Percentiles rank a stretch among this genome's conserved stretches.
Conservation (phyloP, 2,888 invertebrate genomes). For the Xanthorhoe designata region DNA sequence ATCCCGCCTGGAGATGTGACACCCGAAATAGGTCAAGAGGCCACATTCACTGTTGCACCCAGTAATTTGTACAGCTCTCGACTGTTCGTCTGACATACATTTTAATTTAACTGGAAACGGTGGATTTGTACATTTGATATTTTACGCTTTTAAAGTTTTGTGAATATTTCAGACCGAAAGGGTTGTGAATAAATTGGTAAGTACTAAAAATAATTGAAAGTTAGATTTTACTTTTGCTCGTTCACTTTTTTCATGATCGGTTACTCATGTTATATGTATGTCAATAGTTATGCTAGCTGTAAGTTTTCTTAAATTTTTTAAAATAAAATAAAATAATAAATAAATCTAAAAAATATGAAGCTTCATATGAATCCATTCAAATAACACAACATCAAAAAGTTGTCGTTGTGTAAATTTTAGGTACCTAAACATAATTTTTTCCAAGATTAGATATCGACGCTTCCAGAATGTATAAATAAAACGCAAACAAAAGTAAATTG, state of each 20-base stretch:
- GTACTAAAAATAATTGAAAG: not conserved
- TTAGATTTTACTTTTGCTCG: slow-evolving; percentile 2
- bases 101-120: slow-evolving; percentile 28
- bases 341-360: not conserved
- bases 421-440: not conserved
- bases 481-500: slow-evolving; percentile 33
- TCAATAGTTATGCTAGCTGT: too few species aligned
- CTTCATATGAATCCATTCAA: not conserved
- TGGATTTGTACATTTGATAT: slow-evolving; percentile 38
- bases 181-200: not conserved
- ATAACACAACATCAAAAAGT: not conserved
- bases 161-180: slow-evolving; percentile 9
- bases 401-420: not conserved
- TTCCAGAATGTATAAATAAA: not conserved
- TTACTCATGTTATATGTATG: too few species aligned
- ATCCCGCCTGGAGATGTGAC: slow-evolving; percentile 52
- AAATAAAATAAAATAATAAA: too few species aligned
- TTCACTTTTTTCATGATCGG: not conserved
- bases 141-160: slow-evolving; percentile 18
- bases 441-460: not conserved
- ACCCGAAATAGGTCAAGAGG: slow-evolving; percentile 71
- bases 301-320: too few species aligned
- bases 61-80: slow-evolving; percentile 60
- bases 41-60: slow-evolving; percentile 57
- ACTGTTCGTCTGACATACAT: slow-evolving; percentile 34